These are phyloP conservation scores for Scaptomyza tumidula DNA, from an alignment of 2,888 invertebrate species.

Conservation along the genomic window DNA sequence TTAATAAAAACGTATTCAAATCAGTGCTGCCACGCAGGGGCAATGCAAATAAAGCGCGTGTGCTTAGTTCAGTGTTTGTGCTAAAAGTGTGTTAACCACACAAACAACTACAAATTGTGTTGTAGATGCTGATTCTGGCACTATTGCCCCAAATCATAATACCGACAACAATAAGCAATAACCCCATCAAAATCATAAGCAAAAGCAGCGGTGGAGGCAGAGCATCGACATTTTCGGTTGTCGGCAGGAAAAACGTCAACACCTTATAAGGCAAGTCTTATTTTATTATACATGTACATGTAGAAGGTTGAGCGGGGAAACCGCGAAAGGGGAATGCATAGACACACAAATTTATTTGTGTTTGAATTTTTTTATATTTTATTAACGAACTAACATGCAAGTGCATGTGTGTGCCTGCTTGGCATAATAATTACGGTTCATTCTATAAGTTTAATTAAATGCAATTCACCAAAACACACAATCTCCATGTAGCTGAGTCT, in stretches of 20 bases:
- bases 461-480: constrained; percentile 30
- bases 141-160: constrained; percentile 19
- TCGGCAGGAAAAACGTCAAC: constrained; percentile 60
- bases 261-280: constrained; percentile 70
- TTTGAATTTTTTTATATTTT: constrained; percentile 20
- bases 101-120: constrained; percentile 26
- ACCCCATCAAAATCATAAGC: constrained; percentile 27
- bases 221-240: constrained; percentile 30
- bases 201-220: constrained; percentile 16
- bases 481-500: constrained; percentile 13
- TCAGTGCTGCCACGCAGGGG: constrained; percentile 12
- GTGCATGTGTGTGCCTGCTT: constrained; percentile 16
- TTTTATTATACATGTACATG: constrained; percentile 27
- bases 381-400: constrained; percentile 22
- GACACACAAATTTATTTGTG: constrained; percentile 33
- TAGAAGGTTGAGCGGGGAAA: neutral
- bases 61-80: constrained; percentile 32
- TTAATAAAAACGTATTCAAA: constrained; percentile 40
- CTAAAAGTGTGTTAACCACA: constrained; percentile 44
- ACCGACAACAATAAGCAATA: constrained; percentile 24
- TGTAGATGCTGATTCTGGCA: constrained; percentile 23
- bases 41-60: constrained; percentile 37
- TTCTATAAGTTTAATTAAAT: constrained; percentile 51
- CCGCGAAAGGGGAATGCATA: constrained; percentile 1
- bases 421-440: constrained; percentile 45